Percentiles rank a stretch among this genome's conserved stretches.
phyloP scores from a whole-genome alignment of 2,888 invertebrate species.

The Erynnis tages region DNA sequence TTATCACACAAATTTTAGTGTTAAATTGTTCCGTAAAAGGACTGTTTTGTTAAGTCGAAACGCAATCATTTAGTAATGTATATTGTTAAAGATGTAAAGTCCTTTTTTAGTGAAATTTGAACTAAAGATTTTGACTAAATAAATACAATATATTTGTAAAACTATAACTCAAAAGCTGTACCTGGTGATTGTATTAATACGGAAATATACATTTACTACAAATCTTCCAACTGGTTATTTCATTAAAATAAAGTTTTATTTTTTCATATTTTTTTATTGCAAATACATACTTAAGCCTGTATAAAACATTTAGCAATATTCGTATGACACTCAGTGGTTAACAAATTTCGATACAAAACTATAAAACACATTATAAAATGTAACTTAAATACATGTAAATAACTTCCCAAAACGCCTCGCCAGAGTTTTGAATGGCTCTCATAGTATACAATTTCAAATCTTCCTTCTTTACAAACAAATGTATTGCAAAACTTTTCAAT shows the following conservation, averaged over 20 bases:
- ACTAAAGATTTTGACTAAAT: conserved; percentile 62
- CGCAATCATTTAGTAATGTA: conserved; percentile 53
- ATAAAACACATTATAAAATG: conserved; percentile 38
- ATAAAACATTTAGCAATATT: conserved; percentile 47
- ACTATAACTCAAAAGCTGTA: conserved; percentile 76
- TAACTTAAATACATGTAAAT: conserved; percentile 26
- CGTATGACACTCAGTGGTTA: conserved; percentile 33
- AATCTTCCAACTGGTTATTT: conserved; percentile 71
- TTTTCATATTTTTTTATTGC: conserved; percentile 57
- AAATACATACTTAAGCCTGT: conserved; percentile 62
- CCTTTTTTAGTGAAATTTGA: conserved; percentile 53
- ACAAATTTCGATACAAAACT: conserved; percentile 45
- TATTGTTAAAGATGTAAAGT: conserved; percentile 49
- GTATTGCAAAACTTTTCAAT: too few species aligned
- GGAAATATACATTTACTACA: conserved; percentile 80
- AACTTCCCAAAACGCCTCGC: conserved; percentile 34
- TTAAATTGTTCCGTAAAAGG: conserved; percentile 53
- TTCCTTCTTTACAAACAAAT: too few species aligned
- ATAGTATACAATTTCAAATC: too few species aligned
- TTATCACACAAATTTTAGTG: conserved; percentile 53
- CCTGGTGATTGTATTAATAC: conserved; percentile 79
- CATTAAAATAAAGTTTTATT: conserved; percentile 36
- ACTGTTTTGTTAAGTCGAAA: conserved; percentile 46
- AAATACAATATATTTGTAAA: conserved; percentile 67
- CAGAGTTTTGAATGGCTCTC: too few species aligned